A percentile compares a stretch with the other conserved stretches of the same genome.
These are phyloP conservation scores for Brevimyrus niger DNA, from an alignment of 2,113 vertebrate genomes.

Conservation along the genomic window DNA sequence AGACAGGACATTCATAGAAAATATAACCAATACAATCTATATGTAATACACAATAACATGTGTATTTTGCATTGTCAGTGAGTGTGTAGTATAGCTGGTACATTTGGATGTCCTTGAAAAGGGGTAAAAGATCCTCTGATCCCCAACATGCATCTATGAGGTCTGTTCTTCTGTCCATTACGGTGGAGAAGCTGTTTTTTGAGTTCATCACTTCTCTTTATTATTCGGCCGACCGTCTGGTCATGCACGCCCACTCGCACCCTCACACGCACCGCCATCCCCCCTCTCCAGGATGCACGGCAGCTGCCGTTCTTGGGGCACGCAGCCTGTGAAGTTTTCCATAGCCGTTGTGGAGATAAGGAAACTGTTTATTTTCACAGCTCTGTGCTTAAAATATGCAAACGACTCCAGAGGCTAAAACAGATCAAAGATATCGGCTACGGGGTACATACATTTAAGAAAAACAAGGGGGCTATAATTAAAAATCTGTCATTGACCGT, in stretches of 20 bases:
- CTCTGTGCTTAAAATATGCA: conserved; percentile 42
- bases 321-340: background rate
- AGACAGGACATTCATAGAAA: background rate
- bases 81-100: background rate
- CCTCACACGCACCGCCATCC: background rate
- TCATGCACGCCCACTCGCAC: background rate
- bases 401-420: conserved; percentile 22
- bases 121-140: background rate
- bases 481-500: conserved; percentile 34
- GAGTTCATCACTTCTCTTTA: background rate
- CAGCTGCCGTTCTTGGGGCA: background rate
- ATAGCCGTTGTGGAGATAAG: conserved; percentile 15
- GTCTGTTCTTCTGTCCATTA: background rate
- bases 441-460: conserved; percentile 20
- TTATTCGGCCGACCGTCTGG: background rate
- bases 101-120: background rate
- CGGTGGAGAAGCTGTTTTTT: background rate
- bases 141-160: background rate
- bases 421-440: conserved; percentile 30
- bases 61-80: background rate
- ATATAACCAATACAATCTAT: background rate
- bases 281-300: background rate
- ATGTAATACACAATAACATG: background rate
- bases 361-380: conserved; percentile 32
- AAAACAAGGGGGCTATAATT: conserved; percentile 25